These are phyloP conservation scores for Cephalopachus bancanus DNA, from an alignment of 2,797 vertebrate genomes.

Conservation along the genomic window DNA sequence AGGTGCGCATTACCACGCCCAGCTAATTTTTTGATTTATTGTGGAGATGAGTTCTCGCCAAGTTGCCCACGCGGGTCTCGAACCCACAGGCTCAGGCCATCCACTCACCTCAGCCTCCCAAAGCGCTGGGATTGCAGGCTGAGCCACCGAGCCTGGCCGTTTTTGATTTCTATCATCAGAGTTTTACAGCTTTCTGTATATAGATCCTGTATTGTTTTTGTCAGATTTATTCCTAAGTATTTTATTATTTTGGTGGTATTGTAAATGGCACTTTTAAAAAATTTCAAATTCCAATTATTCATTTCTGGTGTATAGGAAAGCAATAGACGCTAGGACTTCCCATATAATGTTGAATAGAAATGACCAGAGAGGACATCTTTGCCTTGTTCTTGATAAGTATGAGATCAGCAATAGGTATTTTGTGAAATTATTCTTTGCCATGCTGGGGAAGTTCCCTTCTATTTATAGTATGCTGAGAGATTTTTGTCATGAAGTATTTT, in stretches of 20 bases:
- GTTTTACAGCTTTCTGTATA: neutral
- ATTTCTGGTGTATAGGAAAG: neutral
- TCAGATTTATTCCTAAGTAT: neutral
- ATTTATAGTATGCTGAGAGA: neutral
- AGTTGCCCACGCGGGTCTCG: no score
- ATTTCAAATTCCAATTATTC: neutral
- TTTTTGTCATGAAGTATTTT: neutral
- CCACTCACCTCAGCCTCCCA: no score
- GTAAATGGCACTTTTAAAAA: neutral
- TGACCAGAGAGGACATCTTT: neutral
- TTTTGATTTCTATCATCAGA: neutral
- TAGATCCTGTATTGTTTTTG: neutral
- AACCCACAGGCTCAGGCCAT: no score
- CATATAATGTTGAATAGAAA: neutral
- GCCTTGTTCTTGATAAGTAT: neutral
- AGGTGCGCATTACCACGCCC: no score
- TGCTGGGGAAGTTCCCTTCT: neutral
- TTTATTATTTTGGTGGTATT: neutral
- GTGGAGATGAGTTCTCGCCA: no score
- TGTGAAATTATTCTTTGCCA: neutral
- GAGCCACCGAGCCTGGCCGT: no score
- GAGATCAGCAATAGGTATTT: neutral
- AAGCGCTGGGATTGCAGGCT: no score
- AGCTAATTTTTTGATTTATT: no score
- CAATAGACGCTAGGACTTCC: neutral